These are phyloP conservation scores for Phenacoccus solenopsis DNA, from an alignment of 1,140 invertebrate species.

Conservation along the genomic window DNA sequence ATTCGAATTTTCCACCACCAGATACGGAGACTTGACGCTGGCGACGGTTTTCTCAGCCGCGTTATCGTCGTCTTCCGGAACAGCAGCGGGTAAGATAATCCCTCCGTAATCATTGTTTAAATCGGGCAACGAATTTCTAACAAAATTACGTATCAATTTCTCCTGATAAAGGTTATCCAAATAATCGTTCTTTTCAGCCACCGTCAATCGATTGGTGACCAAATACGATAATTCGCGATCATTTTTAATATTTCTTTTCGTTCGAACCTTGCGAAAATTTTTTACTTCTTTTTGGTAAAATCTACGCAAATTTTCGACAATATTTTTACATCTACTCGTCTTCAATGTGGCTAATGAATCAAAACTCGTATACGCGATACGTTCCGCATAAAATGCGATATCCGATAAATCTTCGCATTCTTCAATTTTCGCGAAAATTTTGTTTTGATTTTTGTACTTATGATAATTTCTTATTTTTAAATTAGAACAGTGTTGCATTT, in stretches of 20 bases:
- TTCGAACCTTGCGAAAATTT: neutral
- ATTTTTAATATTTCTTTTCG: neutral
- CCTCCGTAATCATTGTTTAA: neutral
- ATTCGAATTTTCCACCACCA: neutral
- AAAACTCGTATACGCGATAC: neutral
- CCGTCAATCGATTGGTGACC: neutral
- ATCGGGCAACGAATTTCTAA: slow-evolving; percentile 7
- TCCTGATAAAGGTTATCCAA: neutral
- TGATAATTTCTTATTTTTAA: neutral
- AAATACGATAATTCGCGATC: neutral
- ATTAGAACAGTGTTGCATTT: neutral
- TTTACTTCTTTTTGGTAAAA: neutral
- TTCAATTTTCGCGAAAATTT: neutral
- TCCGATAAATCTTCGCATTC: neutral
- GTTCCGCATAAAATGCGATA: neutral
- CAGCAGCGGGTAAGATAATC: neutral
- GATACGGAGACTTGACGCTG: neutral
- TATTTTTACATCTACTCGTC: neutral
- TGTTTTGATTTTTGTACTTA: neutral
- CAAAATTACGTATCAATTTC: neutral
- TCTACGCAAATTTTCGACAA: neutral
- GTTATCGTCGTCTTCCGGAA: neutral
- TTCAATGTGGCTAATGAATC: neutral
- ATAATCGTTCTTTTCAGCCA: neutral
- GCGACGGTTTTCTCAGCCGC: neutral